Conservation (phyloP, 1,140 invertebrate genomes). For the Hylyphantes graminicola region DNA sequence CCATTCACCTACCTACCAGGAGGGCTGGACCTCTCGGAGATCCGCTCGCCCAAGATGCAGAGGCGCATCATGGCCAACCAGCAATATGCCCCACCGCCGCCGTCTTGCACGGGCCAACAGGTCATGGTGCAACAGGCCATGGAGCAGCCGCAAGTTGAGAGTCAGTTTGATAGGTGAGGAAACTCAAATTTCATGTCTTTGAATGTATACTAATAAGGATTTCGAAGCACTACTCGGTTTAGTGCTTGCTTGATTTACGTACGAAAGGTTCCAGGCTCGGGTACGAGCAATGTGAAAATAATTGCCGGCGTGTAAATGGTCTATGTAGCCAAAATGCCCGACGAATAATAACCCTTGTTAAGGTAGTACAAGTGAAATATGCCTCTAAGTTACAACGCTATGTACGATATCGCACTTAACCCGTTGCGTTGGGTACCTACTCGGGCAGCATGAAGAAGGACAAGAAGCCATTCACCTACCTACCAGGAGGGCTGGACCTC, state of each 20-base stretch:
- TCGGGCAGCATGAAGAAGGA: slow-evolving; percentile 95
- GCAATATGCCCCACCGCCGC: slow-evolving; percentile 44
- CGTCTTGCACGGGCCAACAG: slow-evolving; percentile 30
- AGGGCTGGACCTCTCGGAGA: slow-evolving; percentile 89
- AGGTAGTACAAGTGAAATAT: too few relatives aligned
- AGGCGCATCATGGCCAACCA: slow-evolving; percentile 74
- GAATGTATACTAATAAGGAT: too few relatives aligned
- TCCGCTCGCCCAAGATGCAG: slow-evolving; percentile 88
- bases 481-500: slow-evolving; percentile 89
- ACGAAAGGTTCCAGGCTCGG: too few relatives aligned
- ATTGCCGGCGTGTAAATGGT: too few relatives aligned
- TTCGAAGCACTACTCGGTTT: too few relatives aligned
- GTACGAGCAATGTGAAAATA: too few relatives aligned
- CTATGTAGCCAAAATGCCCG: too few relatives aligned
- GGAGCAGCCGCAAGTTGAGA: slow-evolving; percentile 25
- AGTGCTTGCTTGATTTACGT: too few relatives aligned
- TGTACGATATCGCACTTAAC: too few relatives aligned
- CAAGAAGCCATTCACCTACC: slow-evolving; percentile 93
- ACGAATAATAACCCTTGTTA: too few relatives aligned
- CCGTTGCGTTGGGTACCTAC: slow-evolving; percentile 87
- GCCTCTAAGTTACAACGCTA: too few relatives aligned
- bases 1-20: slow-evolving; percentile 94
- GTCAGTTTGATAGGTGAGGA: slow-evolving; percentile 43
- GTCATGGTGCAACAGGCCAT: slow-evolving; percentile 25
- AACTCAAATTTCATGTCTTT: too few relatives aligned